Conservation (phyloP, 2,888 invertebrate species). For the Pimpla rufipes region DNA sequence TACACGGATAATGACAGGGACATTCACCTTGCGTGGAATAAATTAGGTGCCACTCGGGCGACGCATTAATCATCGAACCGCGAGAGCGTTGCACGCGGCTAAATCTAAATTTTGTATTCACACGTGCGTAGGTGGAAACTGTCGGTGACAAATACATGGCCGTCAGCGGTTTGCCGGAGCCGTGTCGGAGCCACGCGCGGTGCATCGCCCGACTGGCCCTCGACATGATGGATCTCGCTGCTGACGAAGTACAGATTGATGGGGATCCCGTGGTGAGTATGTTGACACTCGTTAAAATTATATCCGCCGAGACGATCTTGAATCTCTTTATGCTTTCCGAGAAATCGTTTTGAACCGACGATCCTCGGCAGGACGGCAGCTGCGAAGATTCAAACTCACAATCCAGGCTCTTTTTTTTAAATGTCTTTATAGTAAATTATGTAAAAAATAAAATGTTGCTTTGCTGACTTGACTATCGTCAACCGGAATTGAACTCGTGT, state of each 20-base stretch:
- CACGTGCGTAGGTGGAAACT: conserved; percentile 93
- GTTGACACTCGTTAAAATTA: conserved; percentile 9
- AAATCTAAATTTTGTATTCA: neutral
- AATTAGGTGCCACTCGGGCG: neutral
- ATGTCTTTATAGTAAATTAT: neutral
- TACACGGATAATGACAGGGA: neutral
- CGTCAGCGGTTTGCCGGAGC: conserved; percentile 97
- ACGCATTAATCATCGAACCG: conserved; percentile 8
- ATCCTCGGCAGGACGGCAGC: neutral
- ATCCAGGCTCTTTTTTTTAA: neutral
- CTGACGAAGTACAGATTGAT: conserved; percentile 93
- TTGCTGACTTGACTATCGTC: too few species aligned
- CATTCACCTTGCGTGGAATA: neutral
- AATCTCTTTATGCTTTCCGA: neutral
- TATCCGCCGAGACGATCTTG: neutral
- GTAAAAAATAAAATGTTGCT: neutral
- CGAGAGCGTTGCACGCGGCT: neutral
- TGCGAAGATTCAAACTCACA: too few species aligned
- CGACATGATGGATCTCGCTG: conserved; percentile 97
- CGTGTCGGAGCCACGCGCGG: conserved; percentile 95
- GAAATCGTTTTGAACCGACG: neutral
- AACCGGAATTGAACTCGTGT: too few species aligned
- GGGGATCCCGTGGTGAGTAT: conserved; percentile 93
- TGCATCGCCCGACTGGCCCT: conserved; percentile 96
- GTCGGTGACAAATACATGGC: conserved; percentile 99